Base-by-base conservation (phyloP, 1,140 invertebrate species). In the Drosophila melanica region DNA sequence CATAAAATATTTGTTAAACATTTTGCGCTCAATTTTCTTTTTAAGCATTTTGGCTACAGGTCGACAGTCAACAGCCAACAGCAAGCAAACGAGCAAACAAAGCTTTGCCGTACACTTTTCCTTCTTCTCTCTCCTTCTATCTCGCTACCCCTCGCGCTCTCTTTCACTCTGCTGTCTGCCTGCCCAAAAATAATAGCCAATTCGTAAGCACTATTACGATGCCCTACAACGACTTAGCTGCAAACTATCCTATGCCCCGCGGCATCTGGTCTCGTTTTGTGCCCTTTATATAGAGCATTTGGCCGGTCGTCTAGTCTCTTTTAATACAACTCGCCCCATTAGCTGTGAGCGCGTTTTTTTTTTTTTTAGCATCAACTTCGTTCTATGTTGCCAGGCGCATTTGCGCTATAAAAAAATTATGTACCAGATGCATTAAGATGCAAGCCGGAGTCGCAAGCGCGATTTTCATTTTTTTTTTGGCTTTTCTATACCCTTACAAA, bases 1-100 rank as follows among this genome's bases (percentile, higher is more conserved):
- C 84, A 87, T 87, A 87, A 87, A 87, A 87, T 87, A 87, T 87
- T 87, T 87, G 82, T 87, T 87, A 87, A 87, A 76, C 82, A 87
- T 87, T 87, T 86, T 86, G 82, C 75, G 82, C 82, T 86, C 79
- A 81, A 82, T 82, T 86, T 87, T 81, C 75, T 75, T 87, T 81
- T 81, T 76, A 71, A 68, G 75, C 82, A 77, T 85, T 86, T 87
- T 77, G 71, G 69, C 76, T 76, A 77, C 75, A 81, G 82, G 82
- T 87, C 82, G 80, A 82, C 75, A 68, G 71, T 79, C 75, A 82
- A 66, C 67, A 60, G 58, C 59, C 66, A 75, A 73, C 11, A 60
- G 60, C 33, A 45, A 59, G 66, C 53, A 60, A 60, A 73, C 48
- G 62, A 68, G 53, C 76, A 79, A 79, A 80, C 77, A 80, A 57